Evolutionary conservation across 2,888 invertebrate species (phyloP), one percentile per base, ranked within the genome.

Genomic region (Agrotis ipsilon): DNA sequence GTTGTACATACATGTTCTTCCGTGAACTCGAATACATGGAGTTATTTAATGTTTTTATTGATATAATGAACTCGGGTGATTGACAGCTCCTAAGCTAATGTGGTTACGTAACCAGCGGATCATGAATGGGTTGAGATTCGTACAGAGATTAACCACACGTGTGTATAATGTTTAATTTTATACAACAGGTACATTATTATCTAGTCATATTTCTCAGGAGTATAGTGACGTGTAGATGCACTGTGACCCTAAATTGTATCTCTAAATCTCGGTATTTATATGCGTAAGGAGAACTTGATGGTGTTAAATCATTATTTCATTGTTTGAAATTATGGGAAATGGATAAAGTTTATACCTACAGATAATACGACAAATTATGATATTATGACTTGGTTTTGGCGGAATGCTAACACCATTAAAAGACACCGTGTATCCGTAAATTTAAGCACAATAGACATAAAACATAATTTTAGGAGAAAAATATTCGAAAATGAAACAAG

Each of bases 1-100:
- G 84, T 61, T 84, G 69, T 74, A 66, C 63, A 73, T 73, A 68
- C 58, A 74, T 62, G 78, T 77, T 75, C 72, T 82, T 82, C 71
- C 73, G 76, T 71, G 82, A 79, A 79, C 76, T 79, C 59, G 24
- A 57, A 49, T 57, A 49, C 60, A 55, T 71, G 57, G 58, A 68
- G 68, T 68, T 66, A 58, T 78, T 78, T 66, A 57, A 64, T 57
- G 46, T 80, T 83, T 80, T 75, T 74, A 68, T 75, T 57, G 21
- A 70, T 49, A 51, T 77, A 69, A 69, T 76, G 68, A 72, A 65
- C 62, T 71, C 27, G 13, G 24, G 27, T 76, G 78, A 78, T 78
- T 71, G 83, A 69, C 78, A 60, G 75, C 68, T 43, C 5, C 39
- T 64, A 71, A 72, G 65, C 46, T 70, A 75, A 67, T 58, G 58